Conservation (phyloP, 2,113 vertebrate species). For the Anser cygnoides region DNA sequence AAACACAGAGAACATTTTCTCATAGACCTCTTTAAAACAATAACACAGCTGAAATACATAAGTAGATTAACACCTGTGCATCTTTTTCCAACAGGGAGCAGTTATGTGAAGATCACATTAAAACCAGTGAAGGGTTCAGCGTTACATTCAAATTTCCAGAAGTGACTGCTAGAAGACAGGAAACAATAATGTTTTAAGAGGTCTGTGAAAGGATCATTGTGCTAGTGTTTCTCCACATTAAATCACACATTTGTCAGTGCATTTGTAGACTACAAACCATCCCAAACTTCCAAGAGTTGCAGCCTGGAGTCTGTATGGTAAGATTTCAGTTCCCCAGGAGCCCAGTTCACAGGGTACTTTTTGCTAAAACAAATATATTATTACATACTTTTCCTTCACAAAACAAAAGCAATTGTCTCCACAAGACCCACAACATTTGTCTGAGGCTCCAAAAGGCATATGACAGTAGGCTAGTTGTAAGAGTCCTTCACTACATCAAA, state of each 20-base stretch:
- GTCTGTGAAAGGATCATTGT: conserved; percentile 69
- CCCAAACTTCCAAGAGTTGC: conserved; percentile 22
- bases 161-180: conserved; percentile 48
- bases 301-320: conserved; percentile 41
- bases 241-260: conserved; percentile 69
- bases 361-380: conserved; percentile 48
- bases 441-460: background rate
- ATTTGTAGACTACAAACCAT: conserved; percentile 63
- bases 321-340: conserved; percentile 50
- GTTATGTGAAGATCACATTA: background rate
- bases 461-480: background rate
- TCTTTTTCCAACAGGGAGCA: conserved; percentile 41
- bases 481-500: background rate
- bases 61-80: conserved; percentile 61
- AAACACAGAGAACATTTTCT: conserved; percentile 1
- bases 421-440: background rate
- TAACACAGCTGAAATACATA: background rate
- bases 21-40: background rate
- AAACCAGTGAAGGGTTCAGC: conserved; percentile 49
- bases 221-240: conserved; percentile 24
- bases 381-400: conserved; percentile 26
- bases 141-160: conserved; percentile 6
- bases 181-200: conserved; percentile 54
- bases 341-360: conserved; percentile 13
- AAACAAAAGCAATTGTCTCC: conserved; percentile 63